phyloP scores from a whole-genome alignment of 2,113 vertebrate species.

The Pygoscelis adeliae region DNA sequence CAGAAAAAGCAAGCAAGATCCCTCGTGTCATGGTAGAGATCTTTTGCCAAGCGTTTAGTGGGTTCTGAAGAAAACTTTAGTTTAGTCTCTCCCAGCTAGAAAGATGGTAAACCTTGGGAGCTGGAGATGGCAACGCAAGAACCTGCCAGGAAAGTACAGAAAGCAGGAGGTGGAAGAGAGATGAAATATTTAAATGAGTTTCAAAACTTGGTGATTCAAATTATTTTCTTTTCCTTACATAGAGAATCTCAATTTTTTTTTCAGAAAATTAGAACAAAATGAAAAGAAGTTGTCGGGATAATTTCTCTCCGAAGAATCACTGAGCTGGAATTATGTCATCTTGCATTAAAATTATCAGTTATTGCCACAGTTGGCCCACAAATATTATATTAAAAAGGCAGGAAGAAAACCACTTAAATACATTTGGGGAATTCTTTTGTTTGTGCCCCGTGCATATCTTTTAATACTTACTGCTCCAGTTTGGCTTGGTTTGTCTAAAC shows the following conservation, averaged over 20 bases:
- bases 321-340: not conserved
- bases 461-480: not conserved
- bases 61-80: not conserved
- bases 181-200: not conserved
- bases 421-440: slow-evolving; percentile 11
- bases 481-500: not conserved
- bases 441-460: not conserved
- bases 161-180: not conserved
- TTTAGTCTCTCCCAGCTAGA: not conserved
- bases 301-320: slow-evolving; percentile 29
- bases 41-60: not conserved
- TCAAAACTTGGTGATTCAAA: not conserved
- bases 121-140: not conserved
- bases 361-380: not conserved
- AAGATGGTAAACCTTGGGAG: not conserved
- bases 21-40: not conserved
- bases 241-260: not conserved
- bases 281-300: slow-evolving; percentile 9
- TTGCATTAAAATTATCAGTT: slow-evolving; percentile 17
- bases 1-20: not conserved
- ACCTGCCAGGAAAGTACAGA: not conserved
- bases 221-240: not conserved
- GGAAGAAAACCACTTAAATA: slow-evolving; percentile 6
- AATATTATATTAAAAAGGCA: slow-evolving; percentile 14
- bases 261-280: slow-evolving; percentile 29